Evolutionary conservation across 2,888 invertebrate species (phyloP).

Genomic region (Athripsodes cinereus): DNA sequence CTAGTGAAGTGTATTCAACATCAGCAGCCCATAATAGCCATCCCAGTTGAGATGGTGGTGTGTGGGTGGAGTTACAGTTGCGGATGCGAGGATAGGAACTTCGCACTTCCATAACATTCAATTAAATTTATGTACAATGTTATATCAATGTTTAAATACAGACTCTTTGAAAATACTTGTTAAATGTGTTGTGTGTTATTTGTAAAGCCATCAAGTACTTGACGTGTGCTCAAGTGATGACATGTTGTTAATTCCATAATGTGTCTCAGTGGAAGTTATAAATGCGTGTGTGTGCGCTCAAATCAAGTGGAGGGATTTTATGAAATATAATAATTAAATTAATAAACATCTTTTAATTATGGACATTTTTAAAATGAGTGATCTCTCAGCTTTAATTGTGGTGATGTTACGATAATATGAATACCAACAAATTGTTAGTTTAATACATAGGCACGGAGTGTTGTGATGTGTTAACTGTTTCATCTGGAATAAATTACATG

Average conservation of each 20-base stretch:
- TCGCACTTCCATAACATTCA: no score
- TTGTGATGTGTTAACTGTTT: no score
- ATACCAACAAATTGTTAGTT: no score
- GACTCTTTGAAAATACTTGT: not conserved
- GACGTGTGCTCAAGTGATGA: no score
- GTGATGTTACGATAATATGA: slow-evolving; percentile 12
- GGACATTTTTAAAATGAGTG: slow-evolving; percentile 19
- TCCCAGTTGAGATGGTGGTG: slow-evolving; percentile 18
- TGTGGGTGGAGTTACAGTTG: no score
- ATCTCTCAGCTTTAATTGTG: slow-evolving; percentile 28
- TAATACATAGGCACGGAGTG: no score
- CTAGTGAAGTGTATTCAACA: slow-evolving; percentile 13
- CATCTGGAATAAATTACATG: no score
- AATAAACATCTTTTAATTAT: slow-evolving; percentile 15
- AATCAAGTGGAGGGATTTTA: slow-evolving; percentile 5
- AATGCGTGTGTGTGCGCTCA: no score
- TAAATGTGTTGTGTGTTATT: not conserved
- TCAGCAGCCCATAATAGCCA: slow-evolving; percentile 22
- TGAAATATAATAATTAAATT: no score
- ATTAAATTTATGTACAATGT: not conserved
- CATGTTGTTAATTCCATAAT: not conserved
- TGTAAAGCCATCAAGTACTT: not conserved
- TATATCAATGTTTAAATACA: not conserved
- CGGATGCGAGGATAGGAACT: no score
- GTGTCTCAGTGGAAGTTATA: not conserved